Percentiles rank a stretch among this genome's conserved stretches.
Evolutionary conservation across 2,888 invertebrate genomes (phyloP).

Genomic region (Rapana venosa): DNA sequence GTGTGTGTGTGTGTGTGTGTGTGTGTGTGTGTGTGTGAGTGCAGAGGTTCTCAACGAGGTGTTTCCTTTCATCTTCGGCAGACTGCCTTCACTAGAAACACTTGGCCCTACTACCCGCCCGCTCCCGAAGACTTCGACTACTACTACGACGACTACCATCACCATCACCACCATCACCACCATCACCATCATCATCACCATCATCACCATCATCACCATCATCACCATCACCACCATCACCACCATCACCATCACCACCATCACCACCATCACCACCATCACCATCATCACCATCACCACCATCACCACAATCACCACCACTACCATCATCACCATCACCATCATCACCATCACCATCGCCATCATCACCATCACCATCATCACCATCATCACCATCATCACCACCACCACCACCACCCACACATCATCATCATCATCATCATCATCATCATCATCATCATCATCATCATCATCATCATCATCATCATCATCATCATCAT

Average conservation of each 20-base stretch:
- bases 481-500: constrained; percentile 28
- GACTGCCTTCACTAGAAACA: not conserved
- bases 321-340: not conserved
- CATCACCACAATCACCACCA: not conserved
- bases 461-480: constrained; percentile 18
- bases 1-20: not conserved
- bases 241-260: not conserved
- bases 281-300: not conserved
- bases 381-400: not conserved
- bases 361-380: not conserved
- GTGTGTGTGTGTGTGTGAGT: not conserved
- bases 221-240: not conserved
- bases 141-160: not conserved
- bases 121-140: no score
- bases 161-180: not conserved
- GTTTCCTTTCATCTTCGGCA: constrained; percentile 4
- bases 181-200: not conserved
- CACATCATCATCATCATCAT: constrained; percentile 31
- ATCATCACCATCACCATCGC: not conserved
- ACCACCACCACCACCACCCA: no score
- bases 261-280: not conserved
- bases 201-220: not conserved
- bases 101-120: not conserved
- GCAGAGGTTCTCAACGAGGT: not conserved
- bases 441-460: constrained; percentile 15